phyloP scores from a whole-genome alignment of 2,797 vertebrate genomes.

The Oreochromis mossambicus region DNA sequence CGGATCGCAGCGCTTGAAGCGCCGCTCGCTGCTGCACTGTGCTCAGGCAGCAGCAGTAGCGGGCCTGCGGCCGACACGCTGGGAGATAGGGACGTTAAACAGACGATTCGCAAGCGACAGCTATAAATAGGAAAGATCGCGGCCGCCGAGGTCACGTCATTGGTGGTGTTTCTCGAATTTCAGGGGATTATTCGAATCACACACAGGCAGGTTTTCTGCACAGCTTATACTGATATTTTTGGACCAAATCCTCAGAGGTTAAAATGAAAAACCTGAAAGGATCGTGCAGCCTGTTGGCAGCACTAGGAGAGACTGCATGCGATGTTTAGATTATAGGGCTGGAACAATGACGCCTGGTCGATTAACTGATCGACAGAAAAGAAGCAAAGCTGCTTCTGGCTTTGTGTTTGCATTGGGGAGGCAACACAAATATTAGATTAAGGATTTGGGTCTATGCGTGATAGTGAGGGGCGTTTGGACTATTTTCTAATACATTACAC shows the following conservation, averaged over 20 bases:
- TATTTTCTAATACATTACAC: background rate
- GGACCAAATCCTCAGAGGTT: background rate
- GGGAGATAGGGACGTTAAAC: constrained; percentile 1
- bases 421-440: background rate
- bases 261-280: background rate
- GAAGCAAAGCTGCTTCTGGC: background rate
- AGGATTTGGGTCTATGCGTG: background rate
- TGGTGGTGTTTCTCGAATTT: background rate
- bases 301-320: background rate
- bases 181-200: background rate
- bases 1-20: constrained; percentile 46
- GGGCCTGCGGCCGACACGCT: constrained; percentile 2
- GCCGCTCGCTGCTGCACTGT: constrained; percentile 36
- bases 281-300: background rate
- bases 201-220: background rate
- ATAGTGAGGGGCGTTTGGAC: background rate
- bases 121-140: background rate
- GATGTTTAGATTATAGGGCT: background rate
- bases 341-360: background rate
- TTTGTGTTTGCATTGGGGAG: background rate
- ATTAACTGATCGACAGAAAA: background rate
- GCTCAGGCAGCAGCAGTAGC: constrained; percentile 23
- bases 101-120: background rate
- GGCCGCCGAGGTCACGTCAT: background rate
- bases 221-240: background rate